Percentiles rank a stretch among this genome's conserved stretches.
Conservation (phyloP, 1,140 invertebrate species). For the Drosophila mayri region DNA sequence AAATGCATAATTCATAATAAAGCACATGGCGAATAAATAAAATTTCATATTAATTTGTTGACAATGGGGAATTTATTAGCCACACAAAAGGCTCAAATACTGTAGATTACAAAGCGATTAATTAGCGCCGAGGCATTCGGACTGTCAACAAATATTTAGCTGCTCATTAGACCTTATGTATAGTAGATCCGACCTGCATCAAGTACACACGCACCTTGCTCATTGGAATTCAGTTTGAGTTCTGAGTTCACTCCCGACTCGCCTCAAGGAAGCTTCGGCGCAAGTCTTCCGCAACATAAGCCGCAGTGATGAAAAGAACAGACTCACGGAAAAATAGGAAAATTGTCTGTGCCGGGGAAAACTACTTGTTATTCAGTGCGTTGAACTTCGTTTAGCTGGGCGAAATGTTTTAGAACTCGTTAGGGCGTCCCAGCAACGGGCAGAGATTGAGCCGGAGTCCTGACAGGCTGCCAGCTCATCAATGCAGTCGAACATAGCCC, state of each 20-base stretch:
- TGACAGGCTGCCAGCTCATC: slow-evolving; percentile 53
- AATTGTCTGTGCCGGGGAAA: slow-evolving; percentile 47
- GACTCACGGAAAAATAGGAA: slow-evolving; percentile 42
- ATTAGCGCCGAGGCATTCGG: slow-evolving; percentile 60
- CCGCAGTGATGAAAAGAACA: slow-evolving; percentile 36
- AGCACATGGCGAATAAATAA: slow-evolving; percentile 71
- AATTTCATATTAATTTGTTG: slow-evolving; percentile 78
- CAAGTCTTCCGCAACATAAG: slow-evolving; percentile 46
- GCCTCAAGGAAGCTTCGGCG: slow-evolving; percentile 55
- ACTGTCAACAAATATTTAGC: slow-evolving; percentile 78
- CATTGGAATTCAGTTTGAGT: slow-evolving; percentile 72
- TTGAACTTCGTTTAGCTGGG: slow-evolving; percentile 81
- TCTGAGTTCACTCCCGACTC: slow-evolving; percentile 47
- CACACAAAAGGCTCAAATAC: slow-evolving; percentile 38
- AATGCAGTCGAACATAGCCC: slow-evolving; percentile 44
- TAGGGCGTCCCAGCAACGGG: slow-evolving; percentile 49
- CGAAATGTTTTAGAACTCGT: slow-evolving; percentile 81
- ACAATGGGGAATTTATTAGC: slow-evolving; percentile 77
- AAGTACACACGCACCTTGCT: slow-evolving; percentile 69
- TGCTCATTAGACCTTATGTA: slow-evolving; percentile 59
- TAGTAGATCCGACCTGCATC: slow-evolving; percentile 32
- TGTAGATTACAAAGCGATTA: slow-evolving; percentile 74
- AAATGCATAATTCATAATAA: slow-evolving; percentile 74
- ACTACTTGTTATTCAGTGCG: slow-evolving; percentile 81
- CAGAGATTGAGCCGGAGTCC: slow-evolving; percentile 47